Evolutionary conservation across 92 coral and sea anemone species (phyloP).

Genomic region (Siderastrea radians): DNA sequence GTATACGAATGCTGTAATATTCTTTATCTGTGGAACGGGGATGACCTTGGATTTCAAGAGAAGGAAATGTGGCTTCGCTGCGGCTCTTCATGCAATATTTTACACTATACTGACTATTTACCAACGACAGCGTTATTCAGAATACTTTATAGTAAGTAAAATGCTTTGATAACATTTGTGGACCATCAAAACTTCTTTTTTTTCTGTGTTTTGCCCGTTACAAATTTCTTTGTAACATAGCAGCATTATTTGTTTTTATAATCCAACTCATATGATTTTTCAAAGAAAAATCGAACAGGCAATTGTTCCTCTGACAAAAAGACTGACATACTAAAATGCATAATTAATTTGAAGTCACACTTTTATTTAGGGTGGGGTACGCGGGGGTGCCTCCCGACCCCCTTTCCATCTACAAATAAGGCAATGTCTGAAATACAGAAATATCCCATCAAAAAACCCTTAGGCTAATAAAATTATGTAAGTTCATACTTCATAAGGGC

Average conservation of each 20-base stretch:
- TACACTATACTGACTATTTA: constrained; percentile 70
- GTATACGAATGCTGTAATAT: constrained; percentile 83
- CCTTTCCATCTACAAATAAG: neutral
- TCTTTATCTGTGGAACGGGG: constrained; percentile 93
- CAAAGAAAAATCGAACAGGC: neutral
- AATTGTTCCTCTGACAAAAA: neutral
- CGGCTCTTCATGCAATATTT: constrained; percentile 80
- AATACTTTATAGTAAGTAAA: constrained; percentile 86
- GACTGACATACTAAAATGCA: neutral
- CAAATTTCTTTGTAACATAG: neutral
- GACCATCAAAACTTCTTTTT: neutral
- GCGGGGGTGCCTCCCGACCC: neutral
- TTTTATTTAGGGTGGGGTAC: neutral
- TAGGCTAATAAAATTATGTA: too few relatives aligned
- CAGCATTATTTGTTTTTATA: neutral
- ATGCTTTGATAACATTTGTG: neutral
- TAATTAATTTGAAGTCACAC: too few relatives aligned
- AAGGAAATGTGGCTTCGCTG: constrained; percentile 82
- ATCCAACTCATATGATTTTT: neutral
- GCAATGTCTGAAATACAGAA: too few relatives aligned
- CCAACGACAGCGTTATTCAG: constrained; percentile 74
- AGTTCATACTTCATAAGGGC: too few relatives aligned
- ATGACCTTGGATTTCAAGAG: constrained; percentile 92
- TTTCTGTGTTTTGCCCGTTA: neutral
- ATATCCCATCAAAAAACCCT: too few relatives aligned